phyloP scores from a whole-genome alignment of 2,113 vertebrate genomes.

The Scatophagus argus region DNA sequence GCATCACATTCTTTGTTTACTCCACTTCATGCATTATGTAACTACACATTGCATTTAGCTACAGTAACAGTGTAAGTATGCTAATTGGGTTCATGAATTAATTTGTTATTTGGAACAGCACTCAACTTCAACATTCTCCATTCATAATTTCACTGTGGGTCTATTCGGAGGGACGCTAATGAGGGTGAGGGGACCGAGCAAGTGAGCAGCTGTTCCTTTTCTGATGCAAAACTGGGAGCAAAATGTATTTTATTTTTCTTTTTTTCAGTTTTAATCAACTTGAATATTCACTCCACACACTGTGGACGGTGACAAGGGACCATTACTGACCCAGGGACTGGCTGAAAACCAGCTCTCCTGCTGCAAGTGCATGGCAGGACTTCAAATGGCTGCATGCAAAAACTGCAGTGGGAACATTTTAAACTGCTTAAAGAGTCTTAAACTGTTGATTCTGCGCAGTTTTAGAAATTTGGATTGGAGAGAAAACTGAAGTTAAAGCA shows the following conservation, averaged over 20 bases:
- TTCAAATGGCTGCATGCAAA: neutral
- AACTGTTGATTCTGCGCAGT: neutral
- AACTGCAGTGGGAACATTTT: neutral
- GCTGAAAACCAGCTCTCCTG: neutral
- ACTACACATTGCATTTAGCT: constrained; percentile 37
- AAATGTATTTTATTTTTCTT: neutral
- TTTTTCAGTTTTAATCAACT: neutral
- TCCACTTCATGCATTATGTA: constrained; percentile 59
- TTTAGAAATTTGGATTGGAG: neutral
- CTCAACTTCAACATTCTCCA: constrained; percentile 38
- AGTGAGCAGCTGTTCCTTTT: constrained; percentile 32
- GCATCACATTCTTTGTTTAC: constrained; percentile 53
- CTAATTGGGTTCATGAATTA: constrained; percentile 62
- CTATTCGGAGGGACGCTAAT: constrained; percentile 55
- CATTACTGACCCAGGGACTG: neutral
- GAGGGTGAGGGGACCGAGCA: neutral
- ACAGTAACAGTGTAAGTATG: constrained; percentile 23
- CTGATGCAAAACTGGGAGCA: constrained; percentile 19
- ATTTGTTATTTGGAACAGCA: constrained; percentile 45
- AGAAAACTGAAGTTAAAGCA: neutral
- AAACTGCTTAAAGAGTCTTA: neutral
- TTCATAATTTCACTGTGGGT: constrained; percentile 57
- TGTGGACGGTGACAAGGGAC: neutral
- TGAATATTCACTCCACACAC: neutral
- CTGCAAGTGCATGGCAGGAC: neutral